Base-by-base conservation (phyloP, 2,113 vertebrate species). In the Meles meles region DNA sequence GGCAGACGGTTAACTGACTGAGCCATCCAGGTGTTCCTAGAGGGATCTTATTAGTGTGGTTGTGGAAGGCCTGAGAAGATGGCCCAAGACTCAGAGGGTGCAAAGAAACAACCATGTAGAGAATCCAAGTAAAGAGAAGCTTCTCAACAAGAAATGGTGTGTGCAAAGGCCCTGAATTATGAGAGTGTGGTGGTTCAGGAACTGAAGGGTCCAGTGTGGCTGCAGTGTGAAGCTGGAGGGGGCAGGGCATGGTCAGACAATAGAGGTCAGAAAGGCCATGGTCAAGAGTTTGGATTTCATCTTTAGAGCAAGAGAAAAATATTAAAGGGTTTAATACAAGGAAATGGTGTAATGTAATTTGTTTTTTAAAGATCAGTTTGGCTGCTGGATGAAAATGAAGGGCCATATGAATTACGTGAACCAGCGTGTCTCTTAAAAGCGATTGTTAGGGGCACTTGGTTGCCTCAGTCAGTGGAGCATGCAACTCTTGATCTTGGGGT, bases 351-450 rank as follows among this genome's bases (percentile, higher is more conserved):
- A 37, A 34, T 52, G 42, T 49, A 65, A 74, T 47, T 31, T 52
- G 6, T 72, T 85, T 83, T 83, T 67, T 25, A 14, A 80, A 71
- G 15, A 61, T n/a, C 37, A 65, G 34, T 44, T 15, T 47, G 76
- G 42, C 44, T 61, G 39, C 57, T 88, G 11, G 6, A 21, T 57
- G 49, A 86, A 59, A 80, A 84, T 18, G 10, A 18, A 57, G 23
- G 37, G 47, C 5, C 20, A 61, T 17, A 49, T 18, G 7, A 72
- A 10, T 65, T 93, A 42, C 37, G 6, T 17, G 37, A 93, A 37
- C 8, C 29, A 63, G 29, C 39, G 65, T 88, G 42, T 92, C 82
- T 52, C 17, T 84, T 85, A 37, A 90, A 82, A 90, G 25, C n/a
- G 84, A 39, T 31, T 80, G 42, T 31, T 80, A 69, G 67, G 67